These are phyloP conservation scores for Dolichotis patagonum DNA, from an alignment of 2,113 vertebrate genomes.

Conservation along the genomic window DNA sequence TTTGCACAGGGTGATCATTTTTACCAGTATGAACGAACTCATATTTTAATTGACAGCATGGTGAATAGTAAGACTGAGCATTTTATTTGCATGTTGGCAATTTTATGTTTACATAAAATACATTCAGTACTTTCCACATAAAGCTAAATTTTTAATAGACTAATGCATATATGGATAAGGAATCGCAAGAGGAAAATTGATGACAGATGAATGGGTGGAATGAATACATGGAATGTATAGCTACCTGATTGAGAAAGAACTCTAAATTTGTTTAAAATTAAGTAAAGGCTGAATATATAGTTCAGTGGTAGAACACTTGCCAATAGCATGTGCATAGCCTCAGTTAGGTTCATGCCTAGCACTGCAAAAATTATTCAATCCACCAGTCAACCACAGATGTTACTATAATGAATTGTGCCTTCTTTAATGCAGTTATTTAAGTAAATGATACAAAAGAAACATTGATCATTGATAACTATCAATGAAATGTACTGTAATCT, in stretches of 20 bases:
- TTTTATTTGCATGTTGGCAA: not conserved
- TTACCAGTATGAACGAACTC: not conserved
- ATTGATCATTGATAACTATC: not conserved
- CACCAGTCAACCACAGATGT: not conserved
- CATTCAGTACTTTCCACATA: not conserved
- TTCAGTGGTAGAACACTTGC: not conserved
- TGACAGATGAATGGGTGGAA: not conserved
- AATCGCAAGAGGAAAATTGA: not conserved
- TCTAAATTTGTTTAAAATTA: not conserved
- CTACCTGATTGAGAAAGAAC: not conserved
- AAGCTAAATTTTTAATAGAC: not conserved
- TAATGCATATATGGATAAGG: not conserved
- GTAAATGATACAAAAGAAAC: constrained; percentile 12
- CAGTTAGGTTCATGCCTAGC: not conserved
- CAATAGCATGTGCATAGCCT: not conserved
- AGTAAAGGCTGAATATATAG: not conserved
- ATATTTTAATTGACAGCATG: not conserved
- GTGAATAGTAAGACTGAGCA: not conserved
- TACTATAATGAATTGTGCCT: not conserved
- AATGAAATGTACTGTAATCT: not conserved
- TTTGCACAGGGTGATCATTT: not conserved
- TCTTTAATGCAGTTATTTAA: not conserved
- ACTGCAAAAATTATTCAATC: not conserved
- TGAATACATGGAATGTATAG: not conserved
- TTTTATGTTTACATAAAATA: not conserved